These are phyloP conservation scores for Leucophenga varia DNA, from an alignment of 1,140 invertebrate genomes.

Conservation along the genomic window DNA sequence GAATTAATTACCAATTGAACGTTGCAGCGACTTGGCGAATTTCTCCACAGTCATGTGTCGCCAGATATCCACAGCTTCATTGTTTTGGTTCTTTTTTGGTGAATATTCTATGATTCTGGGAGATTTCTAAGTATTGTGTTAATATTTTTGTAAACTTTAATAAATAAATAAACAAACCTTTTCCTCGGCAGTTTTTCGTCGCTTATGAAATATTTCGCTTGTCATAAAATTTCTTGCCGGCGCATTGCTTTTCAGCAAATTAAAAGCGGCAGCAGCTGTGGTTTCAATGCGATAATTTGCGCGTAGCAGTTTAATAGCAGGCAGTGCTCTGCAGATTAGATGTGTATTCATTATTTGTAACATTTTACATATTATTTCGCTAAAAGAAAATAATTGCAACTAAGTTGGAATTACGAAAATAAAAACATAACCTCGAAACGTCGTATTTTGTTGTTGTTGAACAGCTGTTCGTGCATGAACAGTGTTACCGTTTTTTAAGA, in stretches of 20 bases:
- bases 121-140: no score
- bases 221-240: slow-evolving; percentile 20
- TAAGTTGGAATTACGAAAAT: neutral
- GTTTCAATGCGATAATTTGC: neutral
- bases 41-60: slow-evolving; percentile 75
- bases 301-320: no score
- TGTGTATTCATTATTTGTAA: slow-evolving; percentile 12
- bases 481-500: no score
- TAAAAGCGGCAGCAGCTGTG: neutral
- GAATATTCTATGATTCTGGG: slow-evolving; percentile 58
- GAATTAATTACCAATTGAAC: slow-evolving; percentile 38
- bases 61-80: slow-evolving; percentile 69
- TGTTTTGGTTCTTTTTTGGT: slow-evolving; percentile 51
- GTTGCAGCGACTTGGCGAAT: slow-evolving; percentile 64
- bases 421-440: slow-evolving; percentile 2
- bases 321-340: no score
- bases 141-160: no score
- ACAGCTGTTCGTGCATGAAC: no score
- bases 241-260: neutral
- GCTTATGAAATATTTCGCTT: slow-evolving; percentile 36
- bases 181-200: slow-evolving; percentile 59
- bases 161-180: slow-evolving; percentile 41
- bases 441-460: no score
- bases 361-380: slow-evolving; percentile 16
- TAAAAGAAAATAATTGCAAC: neutral